Evolutionary conservation across 2,888 invertebrate genomes (phyloP).

Genomic region (Nineta flava): DNA sequence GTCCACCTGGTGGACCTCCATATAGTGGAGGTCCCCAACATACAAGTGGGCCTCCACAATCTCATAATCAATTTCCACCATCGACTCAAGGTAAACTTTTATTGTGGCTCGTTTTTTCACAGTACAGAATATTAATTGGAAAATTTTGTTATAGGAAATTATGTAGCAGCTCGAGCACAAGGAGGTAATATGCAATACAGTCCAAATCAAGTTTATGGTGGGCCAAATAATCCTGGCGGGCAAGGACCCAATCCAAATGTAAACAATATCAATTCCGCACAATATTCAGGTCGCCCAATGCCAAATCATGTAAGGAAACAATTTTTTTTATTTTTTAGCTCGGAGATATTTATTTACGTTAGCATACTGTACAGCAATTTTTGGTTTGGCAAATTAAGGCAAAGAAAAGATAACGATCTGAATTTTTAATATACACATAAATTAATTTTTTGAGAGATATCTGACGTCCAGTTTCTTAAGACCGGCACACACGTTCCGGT

Average conservation of each 20-base stretch:
- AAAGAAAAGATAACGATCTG: too few species aligned
- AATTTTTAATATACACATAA: too few species aligned
- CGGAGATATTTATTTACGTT: too few species aligned
- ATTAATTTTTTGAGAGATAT: too few species aligned
- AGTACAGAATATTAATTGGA: background rate
- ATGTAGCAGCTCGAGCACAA: slow-evolving; percentile 26
- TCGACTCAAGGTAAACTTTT: slow-evolving; percentile 26
- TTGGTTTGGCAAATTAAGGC: too few species aligned
- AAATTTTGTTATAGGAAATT: slow-evolving; percentile 16
- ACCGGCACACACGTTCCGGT: too few species aligned
- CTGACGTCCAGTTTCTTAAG: too few species aligned
- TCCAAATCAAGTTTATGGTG: slow-evolving; percentile 32
- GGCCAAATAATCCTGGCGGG: slow-evolving; percentile 31
- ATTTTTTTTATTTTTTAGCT: background rate
- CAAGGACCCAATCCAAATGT: slow-evolving; percentile 19
- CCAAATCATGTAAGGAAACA: slow-evolving; percentile 34
- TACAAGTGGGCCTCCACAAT: slow-evolving; percentile 11
- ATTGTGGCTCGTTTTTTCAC: slow-evolving; percentile 1
- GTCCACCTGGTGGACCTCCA: slow-evolving; percentile 24
- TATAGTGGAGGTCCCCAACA: slow-evolving; percentile 11
- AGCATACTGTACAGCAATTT: too few species aligned
- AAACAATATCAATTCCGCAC: slow-evolving; percentile 28
- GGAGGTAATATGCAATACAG: slow-evolving; percentile 33
- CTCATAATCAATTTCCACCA: slow-evolving; percentile 29
- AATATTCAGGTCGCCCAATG: slow-evolving; percentile 36